phyloP scores from a whole-genome alignment of 2,797 vertebrate species.

The Rhinella marina region DNA sequence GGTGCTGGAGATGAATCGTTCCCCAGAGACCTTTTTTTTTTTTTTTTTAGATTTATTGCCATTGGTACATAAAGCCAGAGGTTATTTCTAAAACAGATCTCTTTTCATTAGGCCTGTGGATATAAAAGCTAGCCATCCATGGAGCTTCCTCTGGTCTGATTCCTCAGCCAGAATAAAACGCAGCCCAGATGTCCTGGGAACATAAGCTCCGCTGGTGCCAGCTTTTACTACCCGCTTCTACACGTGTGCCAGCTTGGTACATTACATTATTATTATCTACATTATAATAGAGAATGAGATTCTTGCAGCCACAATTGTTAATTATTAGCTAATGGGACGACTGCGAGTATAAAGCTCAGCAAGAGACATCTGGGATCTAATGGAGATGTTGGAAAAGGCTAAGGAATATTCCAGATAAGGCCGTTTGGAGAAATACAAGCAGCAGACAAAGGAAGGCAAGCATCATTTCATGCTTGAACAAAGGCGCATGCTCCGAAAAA shows the following conservation, averaged over 20 bases:
- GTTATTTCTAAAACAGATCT: constrained; percentile 50
- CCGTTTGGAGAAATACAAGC: not conserved
- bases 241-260: not conserved
- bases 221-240: not conserved
- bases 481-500: constrained; percentile 40
- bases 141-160: constrained; percentile 24
- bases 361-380: not conserved
- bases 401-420: constrained; percentile 39
- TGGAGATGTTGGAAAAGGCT: not conserved
- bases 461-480: not conserved
- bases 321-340: not conserved
- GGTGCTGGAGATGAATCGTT: constrained; percentile 40
- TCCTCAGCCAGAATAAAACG: constrained; percentile 1
- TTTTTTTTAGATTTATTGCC: constrained; percentile 42
- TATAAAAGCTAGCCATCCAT: constrained; percentile 55
- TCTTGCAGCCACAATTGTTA: not conserved
- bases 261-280: too few species aligned
- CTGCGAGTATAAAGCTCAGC: not conserved
- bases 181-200: constrained; percentile 14
- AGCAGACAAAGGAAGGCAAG: constrained; percentile 43
- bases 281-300: not conserved
- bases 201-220: not conserved
- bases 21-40: constrained; percentile 38
- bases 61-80: constrained; percentile 42
- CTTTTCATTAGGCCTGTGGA: constrained; percentile 53